phyloP scores from a whole-genome alignment of 2,113 vertebrate species.

The Bos indicus region DNA sequence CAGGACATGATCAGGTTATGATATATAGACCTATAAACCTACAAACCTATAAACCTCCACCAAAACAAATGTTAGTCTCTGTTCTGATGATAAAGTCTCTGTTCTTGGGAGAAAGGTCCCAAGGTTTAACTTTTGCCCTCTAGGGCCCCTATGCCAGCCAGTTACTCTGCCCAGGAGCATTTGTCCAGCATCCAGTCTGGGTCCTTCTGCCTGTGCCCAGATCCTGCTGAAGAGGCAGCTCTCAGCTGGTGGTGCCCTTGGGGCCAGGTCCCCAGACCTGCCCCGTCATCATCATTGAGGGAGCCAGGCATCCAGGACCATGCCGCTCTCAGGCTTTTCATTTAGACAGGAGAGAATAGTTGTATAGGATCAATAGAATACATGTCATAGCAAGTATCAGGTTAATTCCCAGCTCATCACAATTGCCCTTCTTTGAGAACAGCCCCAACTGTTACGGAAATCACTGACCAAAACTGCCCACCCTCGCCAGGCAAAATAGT shows the following conservation, averaged over 20 bases:
- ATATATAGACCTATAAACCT: background rate
- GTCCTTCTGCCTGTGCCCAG: background rate
- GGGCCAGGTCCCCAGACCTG: background rate
- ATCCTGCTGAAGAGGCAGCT: background rate
- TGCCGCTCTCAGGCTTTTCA: background rate
- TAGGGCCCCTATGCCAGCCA: background rate
- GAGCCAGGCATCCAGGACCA: background rate
- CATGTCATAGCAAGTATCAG: background rate
- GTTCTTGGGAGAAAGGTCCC: background rate
- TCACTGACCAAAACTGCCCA: background rate
- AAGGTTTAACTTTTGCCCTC: background rate
- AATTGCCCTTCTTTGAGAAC: background rate
- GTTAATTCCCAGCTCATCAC: background rate
- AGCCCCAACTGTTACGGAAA: background rate
- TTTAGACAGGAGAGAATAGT: background rate
- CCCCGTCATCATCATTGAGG: background rate
- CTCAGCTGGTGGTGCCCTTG: background rate
- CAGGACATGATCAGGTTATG: background rate
- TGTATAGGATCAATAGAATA: background rate
- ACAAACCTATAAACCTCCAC: background rate
- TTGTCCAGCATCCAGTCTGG: background rate
- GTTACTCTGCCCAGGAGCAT: background rate
- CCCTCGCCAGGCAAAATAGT: background rate
- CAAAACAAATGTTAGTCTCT: background rate
- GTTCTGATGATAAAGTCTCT: background rate